These are phyloP conservation scores for Megaleporinus macrocephalus DNA, from an alignment of 2,113 vertebrate species.

Conservation along the genomic window DNA sequence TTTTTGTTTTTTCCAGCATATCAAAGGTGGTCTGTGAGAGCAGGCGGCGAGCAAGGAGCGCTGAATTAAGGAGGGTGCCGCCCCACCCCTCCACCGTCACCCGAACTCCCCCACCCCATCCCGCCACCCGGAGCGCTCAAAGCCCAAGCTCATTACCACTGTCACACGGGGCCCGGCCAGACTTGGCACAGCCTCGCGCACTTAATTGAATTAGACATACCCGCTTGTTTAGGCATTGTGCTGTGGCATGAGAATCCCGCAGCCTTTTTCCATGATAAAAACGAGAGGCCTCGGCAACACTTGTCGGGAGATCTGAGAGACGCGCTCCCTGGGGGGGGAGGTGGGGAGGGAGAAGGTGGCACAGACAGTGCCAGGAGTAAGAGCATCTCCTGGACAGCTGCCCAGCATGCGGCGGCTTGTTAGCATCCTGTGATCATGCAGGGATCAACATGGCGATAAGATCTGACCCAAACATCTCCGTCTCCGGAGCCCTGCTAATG, in stretches of 20 bases:
- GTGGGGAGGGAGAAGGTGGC: conserved; percentile 18
- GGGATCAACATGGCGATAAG: conserved; percentile 39
- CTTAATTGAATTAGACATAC: conserved; percentile 87
- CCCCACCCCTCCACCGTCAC: conserved; percentile 27
- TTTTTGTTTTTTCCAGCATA: conserved; percentile 68
- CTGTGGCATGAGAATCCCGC: conserved; percentile 78
- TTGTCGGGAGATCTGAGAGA: conserved; percentile 76
- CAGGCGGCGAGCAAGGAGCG: conserved; percentile 62
- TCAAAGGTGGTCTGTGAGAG: conserved; percentile 66
- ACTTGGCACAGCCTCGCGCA: conserved; percentile 79
- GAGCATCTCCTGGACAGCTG: conserved; percentile 43
- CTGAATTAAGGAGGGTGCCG: conserved; percentile 63
- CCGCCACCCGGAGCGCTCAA: conserved; percentile 58
- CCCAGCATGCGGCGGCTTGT: conserved; percentile 21
- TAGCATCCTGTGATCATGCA: conserved; percentile 32
- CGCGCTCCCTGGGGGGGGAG: conserved; percentile 49
- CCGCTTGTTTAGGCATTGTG: conserved; percentile 82
- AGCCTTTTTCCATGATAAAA: conserved; percentile 67
- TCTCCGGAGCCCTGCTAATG: background rate
- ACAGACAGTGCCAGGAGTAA: conserved; percentile 38
- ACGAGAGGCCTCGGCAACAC: conserved; percentile 69
- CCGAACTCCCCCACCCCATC: conserved; percentile 30
- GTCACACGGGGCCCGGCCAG: conserved; percentile 72
- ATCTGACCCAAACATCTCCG: conserved; percentile 29
- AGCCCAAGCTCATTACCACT: conserved; percentile 75